These are phyloP conservation scores for Channa striata DNA, from an alignment of 2,797 vertebrate species.

Conservation along the genomic window DNA sequence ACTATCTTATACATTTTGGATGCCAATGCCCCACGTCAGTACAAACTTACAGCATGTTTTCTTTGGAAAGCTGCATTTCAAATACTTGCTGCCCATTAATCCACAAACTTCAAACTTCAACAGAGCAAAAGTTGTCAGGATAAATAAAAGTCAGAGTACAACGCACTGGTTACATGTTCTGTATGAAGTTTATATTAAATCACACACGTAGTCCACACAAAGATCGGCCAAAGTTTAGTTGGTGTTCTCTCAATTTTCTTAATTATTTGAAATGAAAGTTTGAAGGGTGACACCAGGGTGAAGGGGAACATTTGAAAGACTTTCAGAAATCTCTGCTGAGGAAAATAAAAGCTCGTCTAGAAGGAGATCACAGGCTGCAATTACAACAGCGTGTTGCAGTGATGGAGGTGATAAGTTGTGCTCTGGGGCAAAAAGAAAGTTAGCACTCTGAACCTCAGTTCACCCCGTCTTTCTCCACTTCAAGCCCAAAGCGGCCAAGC, in stretches of 20 bases:
- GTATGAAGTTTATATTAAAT: conserved; percentile 36
- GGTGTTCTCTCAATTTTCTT: conserved; percentile 34
- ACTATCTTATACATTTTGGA: conserved; percentile 17
- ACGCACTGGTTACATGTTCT: not conserved
- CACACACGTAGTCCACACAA: conserved; percentile 28
- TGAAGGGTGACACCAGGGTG: conserved; percentile 46
- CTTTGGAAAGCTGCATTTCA: conserved; percentile 36
- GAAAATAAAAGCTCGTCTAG: conserved; percentile 78
- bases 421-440: conserved; percentile 77
- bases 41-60: conserved; percentile 40
- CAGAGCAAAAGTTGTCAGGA: conserved; percentile 6
- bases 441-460: conserved; percentile 73
- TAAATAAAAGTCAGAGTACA: conserved; percentile 15
- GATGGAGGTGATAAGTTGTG: conserved; percentile 89
- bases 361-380: conserved; percentile 89
- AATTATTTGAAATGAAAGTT: conserved; percentile 42
- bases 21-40: conserved; percentile 6
- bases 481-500: conserved; percentile 76
- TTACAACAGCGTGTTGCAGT: conserved; percentile 91
- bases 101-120: conserved; percentile 1
- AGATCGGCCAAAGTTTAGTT: conserved; percentile 7
- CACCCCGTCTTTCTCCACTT: conserved; percentile 58
- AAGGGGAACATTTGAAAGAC: conserved; percentile 67
- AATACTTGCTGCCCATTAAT: not conserved
- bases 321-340: conserved; percentile 85